Conservation (phyloP, 1,140 invertebrate species). For the Pissodes strobi region DNA sequence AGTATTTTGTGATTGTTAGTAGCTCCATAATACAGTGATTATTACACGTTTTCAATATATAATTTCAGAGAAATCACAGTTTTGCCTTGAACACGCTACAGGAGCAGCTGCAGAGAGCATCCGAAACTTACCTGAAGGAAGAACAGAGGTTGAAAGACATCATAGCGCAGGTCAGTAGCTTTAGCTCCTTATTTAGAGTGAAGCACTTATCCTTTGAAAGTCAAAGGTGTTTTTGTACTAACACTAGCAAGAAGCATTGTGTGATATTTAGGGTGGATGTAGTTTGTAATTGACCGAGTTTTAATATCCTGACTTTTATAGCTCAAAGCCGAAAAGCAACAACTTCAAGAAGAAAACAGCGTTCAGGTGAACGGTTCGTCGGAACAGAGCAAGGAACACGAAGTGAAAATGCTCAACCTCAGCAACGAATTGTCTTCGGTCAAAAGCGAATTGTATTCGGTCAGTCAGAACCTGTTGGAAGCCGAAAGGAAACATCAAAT, state of each 20-base stretch:
- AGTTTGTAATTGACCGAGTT: too few relatives aligned
- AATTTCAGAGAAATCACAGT: slow-evolving; percentile 58
- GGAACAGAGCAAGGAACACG: slow-evolving; percentile 45
- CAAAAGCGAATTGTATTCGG: slow-evolving; percentile 30
- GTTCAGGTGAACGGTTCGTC: slow-evolving; percentile 39
- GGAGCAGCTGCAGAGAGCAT: slow-evolving; percentile 43
- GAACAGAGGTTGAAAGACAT: slow-evolving; percentile 31
- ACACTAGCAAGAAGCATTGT: too few relatives aligned
- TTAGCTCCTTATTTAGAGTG: too few relatives aligned
- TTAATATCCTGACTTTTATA: too few relatives aligned
- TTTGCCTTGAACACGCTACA: neutral
- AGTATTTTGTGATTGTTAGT: too few relatives aligned
- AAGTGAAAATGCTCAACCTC: slow-evolving; percentile 49
- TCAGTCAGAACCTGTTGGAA: slow-evolving; percentile 42
- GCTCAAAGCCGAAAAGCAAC: slow-evolving; percentile 43
- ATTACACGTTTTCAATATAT: too few relatives aligned
- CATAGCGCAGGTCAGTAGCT: slow-evolving; percentile 43
- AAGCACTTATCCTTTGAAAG: too few relatives aligned
- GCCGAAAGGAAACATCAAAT: slow-evolving; percentile 52
- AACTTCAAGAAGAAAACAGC: slow-evolving; percentile 42
- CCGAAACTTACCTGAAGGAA: slow-evolving; percentile 47
- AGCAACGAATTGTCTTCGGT: slow-evolving; percentile 47
- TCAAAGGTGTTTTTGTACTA: too few relatives aligned
- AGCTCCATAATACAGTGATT: too few relatives aligned
- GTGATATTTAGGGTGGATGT: too few relatives aligned